Percentiles rank a stretch among this genome's conserved stretches.
These are phyloP conservation scores for Colletes gigas DNA, from an alignment of 1,140 invertebrate species.

Conservation along the genomic window DNA sequence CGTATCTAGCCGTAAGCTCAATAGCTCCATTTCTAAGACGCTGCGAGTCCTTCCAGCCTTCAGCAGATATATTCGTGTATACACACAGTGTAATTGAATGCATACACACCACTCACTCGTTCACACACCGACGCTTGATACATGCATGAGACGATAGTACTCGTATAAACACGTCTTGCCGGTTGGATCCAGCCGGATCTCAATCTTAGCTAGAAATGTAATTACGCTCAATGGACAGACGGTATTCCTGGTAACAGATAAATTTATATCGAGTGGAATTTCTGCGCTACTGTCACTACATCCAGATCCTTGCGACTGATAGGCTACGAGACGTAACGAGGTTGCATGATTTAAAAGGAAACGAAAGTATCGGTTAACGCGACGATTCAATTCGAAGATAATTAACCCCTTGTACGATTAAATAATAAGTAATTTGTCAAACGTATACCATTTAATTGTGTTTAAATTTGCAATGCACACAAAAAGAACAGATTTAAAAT, in stretches of 20 bases:
- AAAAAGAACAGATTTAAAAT: too few species aligned
- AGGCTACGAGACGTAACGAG: not conserved
- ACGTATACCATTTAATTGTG: too few species aligned
- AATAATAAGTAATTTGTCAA: too few species aligned
- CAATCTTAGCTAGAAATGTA: conserved; percentile 43
- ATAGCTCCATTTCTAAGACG: conserved; percentile 64
- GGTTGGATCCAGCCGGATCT: conserved; percentile 38
- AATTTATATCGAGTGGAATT: conserved; percentile 33
- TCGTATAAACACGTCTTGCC: conserved; percentile 29
- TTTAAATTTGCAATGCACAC: too few species aligned
- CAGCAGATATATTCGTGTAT: conserved; percentile 59
- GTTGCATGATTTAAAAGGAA: too few species aligned
- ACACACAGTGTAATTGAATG: conserved; percentile 72
- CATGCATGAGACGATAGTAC: conserved; percentile 20
- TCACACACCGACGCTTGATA: conserved; percentile 31
- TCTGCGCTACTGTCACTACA: not conserved
- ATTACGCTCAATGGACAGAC: conserved; percentile 50
- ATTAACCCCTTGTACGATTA: too few species aligned
- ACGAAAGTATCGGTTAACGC: too few species aligned
- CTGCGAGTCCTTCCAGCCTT: conserved; percentile 49
- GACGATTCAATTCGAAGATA: too few species aligned
- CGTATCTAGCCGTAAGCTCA: conserved; percentile 63
- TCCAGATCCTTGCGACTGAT: not conserved
- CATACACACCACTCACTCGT: conserved; percentile 51
- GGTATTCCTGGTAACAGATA: conserved; percentile 31